These are phyloP conservation scores for Sakesphorus luctuosus DNA, from an alignment of 2,113 vertebrate species.

Conservation along the genomic window DNA sequence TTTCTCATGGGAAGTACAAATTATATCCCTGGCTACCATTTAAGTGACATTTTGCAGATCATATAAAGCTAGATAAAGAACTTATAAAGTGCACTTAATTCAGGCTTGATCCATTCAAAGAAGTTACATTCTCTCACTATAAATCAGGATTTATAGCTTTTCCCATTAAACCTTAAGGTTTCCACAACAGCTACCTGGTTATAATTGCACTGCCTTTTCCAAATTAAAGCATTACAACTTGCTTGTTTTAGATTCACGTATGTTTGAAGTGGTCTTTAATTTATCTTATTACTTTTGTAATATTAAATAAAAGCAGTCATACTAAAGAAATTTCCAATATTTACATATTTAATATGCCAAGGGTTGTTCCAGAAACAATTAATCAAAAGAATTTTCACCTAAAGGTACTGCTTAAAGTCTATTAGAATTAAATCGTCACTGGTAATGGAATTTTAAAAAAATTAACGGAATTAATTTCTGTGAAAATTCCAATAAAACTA, in stretches of 20 bases:
- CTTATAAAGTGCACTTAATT: not conserved
- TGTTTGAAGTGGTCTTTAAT: not conserved
- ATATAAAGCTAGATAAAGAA: not conserved
- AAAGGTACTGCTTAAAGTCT: not conserved
- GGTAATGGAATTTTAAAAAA: not conserved
- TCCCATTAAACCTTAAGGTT: not conserved
- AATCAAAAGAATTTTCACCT: not conserved
- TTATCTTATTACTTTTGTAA: not conserved
- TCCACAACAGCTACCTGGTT: conserved; percentile 12
- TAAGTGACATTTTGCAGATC: conserved; percentile 8
- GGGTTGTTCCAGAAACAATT: not conserved
- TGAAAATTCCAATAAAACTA: not conserved
- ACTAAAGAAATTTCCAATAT: not conserved
- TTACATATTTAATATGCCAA: conserved; percentile 17
- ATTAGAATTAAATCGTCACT: not conserved
- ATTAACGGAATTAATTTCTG: not conserved
- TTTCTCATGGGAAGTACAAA: conserved; percentile 7
- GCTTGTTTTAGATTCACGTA: not conserved
- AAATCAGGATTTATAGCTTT: conserved; percentile 43
- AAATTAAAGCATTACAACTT: not conserved
- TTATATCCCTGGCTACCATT: not conserved
- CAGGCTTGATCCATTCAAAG: not conserved
- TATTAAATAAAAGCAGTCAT: not conserved
- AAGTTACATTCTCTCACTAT: conserved; percentile 9
- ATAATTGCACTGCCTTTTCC: conserved; percentile 30